phyloP scores from a whole-genome alignment of 2,113 vertebrate genomes.

The Chionodraco myersi region DNA sequence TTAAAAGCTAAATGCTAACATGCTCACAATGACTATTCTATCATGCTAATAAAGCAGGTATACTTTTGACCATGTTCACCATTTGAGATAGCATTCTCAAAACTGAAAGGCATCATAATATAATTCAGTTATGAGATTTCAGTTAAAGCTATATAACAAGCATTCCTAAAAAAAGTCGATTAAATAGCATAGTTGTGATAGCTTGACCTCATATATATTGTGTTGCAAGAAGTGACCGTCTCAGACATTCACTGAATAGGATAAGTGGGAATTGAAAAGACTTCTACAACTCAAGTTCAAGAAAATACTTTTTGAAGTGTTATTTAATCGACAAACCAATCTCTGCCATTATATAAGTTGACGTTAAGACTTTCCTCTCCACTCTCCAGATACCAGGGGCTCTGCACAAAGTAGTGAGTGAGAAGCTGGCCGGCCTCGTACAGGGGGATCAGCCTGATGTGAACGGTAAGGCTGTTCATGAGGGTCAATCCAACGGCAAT shows the following conservation, averaged over 20 bases:
- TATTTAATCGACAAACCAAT: neutral
- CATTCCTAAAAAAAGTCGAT: neutral
- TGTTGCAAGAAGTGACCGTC: neutral
- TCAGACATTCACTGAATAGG: neutral
- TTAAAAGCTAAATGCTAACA: too few relatives aligned
- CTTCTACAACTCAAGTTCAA: too few relatives aligned
- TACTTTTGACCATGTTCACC: neutral
- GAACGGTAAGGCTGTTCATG: constrained; percentile 76
- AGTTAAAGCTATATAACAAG: neutral
- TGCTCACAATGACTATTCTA: too few relatives aligned
- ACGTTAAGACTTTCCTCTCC: neutral
- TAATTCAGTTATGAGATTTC: neutral
- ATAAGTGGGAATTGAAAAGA: neutral
- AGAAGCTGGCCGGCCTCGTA: constrained; percentile 87
- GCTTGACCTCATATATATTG: neutral
- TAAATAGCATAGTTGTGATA: too few relatives aligned
- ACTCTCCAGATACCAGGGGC: constrained; percentile 88
- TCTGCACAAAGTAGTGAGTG: constrained; percentile 94
- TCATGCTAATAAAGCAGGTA: neutral
- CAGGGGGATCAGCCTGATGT: constrained; percentile 85
- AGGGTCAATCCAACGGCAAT: neutral
- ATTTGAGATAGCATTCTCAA: too few relatives aligned
- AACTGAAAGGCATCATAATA: neutral
- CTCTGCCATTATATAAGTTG: neutral
- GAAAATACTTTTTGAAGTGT: neutral